Percentiles rank a stretch among this genome's conserved stretches.
Conservation (phyloP, 2,888 invertebrate species). For the Noctua pronuba region DNA sequence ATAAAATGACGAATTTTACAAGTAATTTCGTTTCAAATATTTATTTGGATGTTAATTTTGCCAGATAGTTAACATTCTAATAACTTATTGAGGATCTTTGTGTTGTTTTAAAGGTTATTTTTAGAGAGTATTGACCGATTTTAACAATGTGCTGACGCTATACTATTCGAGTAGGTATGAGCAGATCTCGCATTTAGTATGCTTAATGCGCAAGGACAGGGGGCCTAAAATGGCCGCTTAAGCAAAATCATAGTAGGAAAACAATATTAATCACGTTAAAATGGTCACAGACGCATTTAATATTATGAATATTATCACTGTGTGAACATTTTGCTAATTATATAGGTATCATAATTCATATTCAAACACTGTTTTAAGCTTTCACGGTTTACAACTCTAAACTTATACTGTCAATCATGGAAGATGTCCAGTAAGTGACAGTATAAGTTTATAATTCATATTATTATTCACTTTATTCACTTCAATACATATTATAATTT, state of each 20-base stretch:
- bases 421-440: no score
- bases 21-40: slow-evolving; percentile 11
- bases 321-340: neutral
- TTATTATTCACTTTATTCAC: neutral
- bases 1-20: neutral
- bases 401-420: no score
- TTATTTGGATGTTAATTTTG: slow-evolving; percentile 1
- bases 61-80: neutral
- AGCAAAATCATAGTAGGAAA: no score
- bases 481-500: no score
- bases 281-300: no score
- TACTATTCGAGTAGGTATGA: neutral
- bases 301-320: neutral
- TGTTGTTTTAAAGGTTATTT: neutral
- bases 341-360: no score
- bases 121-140: neutral
- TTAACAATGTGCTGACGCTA: neutral
- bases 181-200: neutral
- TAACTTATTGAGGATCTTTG: neutral
- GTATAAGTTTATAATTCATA: no score
- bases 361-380: no score
- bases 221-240: neutral
- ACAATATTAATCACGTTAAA: no score
- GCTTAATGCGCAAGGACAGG: no score
- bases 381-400: no score